Evolutionary conservation across 2,113 vertebrate species (phyloP).

Genomic region (Pheucticus melanocephalus): DNA sequence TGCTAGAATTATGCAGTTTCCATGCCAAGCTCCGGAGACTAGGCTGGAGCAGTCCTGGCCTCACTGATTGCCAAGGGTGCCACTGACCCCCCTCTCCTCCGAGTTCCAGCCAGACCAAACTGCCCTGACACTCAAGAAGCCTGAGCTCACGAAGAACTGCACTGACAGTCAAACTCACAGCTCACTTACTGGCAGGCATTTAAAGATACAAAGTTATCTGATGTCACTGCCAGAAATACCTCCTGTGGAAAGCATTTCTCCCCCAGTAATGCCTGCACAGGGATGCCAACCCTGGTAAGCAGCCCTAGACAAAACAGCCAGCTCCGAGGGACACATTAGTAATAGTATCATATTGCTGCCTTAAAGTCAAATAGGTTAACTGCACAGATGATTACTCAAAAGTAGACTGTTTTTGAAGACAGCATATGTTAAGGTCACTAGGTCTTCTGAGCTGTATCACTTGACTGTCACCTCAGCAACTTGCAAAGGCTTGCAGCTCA

Average conservation of each 20-base stretch:
- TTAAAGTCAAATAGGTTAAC: neutral
- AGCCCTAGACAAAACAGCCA: neutral
- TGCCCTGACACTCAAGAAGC: neutral
- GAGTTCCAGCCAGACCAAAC: neutral
- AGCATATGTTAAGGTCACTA: neutral
- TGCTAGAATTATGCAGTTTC: neutral
- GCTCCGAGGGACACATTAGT: neutral
- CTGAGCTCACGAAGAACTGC: neutral
- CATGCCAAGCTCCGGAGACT: accelerated
- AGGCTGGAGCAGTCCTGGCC: neutral
- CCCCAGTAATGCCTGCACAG: neutral
- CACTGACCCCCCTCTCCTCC: neutral
- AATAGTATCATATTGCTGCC: neutral
- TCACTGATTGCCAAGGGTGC: neutral
- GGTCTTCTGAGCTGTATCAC: neutral
- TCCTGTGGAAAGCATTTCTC: neutral
- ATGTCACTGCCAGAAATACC: slow-evolving; percentile 23
- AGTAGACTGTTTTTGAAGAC: neutral
- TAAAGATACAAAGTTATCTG: neutral
- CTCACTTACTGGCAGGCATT: neutral
- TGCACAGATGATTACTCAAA: neutral
- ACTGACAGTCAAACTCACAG: neutral
- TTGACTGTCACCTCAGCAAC: neutral
- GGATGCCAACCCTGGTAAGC: neutral
- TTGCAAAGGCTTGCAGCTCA: neutral